Percentiles rank a stretch among this genome's conserved stretches.
phyloP scores from a whole-genome alignment of 2,797 vertebrate species.

The Sus cebifrons region DNA sequence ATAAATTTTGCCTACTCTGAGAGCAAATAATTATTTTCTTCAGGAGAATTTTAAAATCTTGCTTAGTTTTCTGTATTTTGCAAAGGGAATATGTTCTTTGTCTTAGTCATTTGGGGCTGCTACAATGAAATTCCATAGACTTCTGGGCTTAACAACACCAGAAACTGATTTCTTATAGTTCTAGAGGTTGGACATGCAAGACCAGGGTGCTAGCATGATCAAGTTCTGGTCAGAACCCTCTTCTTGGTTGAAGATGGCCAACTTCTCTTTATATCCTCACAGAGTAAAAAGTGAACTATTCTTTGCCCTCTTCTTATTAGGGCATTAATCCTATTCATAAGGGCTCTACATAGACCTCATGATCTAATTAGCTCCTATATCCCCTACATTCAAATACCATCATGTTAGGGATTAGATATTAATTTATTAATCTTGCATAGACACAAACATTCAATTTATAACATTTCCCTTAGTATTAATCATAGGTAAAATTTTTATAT shows the following conservation, averaged over 20 bases:
- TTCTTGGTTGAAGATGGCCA: not conserved
- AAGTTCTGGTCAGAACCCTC: not conserved
- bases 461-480: not conserved
- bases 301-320: not conserved
- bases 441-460: not conserved
- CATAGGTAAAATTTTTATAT: not conserved
- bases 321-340: not conserved
- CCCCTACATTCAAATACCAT: not conserved
- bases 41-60: not conserved
- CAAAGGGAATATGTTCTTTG: not conserved
- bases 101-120: not conserved
- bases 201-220: no score
- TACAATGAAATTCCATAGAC: not conserved
- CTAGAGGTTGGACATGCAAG: not conserved
- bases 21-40: not conserved
- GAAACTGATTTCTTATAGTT: not conserved
- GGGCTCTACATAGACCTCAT: not conserved
- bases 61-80: not conserved
- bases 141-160: not conserved
- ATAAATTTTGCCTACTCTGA: not conserved
- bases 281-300: not conserved
- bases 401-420: not conserved
- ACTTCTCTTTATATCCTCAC: not conserved
- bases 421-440: not conserved
- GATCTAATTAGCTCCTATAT: not conserved